phyloP scores from a whole-genome alignment of 2,113 vertebrate species.

The Phylloscopus whistleri region DNA sequence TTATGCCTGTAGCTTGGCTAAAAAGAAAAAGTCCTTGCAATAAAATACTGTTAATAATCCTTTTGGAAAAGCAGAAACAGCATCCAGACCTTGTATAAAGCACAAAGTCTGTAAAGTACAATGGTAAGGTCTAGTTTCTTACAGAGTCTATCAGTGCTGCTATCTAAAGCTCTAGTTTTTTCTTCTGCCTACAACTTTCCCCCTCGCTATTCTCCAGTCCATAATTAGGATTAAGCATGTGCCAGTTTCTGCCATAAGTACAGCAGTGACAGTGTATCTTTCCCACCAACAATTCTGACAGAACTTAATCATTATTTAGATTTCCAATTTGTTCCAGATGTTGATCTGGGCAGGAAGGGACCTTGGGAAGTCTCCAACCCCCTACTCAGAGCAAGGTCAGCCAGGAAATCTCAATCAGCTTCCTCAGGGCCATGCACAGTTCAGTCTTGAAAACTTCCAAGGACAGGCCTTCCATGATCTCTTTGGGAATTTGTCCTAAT shows the following conservation, averaged over 20 bases:
- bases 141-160: not conserved
- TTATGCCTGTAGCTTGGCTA: not conserved
- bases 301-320: not conserved
- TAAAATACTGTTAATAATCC: not conserved
- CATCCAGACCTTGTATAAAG: not conserved
- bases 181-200: not conserved
- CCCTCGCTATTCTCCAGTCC: not conserved
- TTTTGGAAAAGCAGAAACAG: not conserved
- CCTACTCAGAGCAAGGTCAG: not conserved
- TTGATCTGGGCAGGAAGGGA: not conserved
- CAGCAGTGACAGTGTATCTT: not conserved
- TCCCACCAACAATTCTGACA: not conserved
- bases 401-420: not conserved
- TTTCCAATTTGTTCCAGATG: not conserved
- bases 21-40: not conserved
- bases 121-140: not conserved
- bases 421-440: not conserved
- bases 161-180: not conserved
- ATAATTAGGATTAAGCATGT: not conserved
- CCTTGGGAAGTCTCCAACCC: not conserved
- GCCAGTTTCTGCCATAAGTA: not conserved
- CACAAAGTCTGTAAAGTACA: not conserved
- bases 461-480: not conserved
- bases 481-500: not conserved
- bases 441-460: not conserved